Base-by-base conservation (phyloP, 1,140 invertebrate genomes). In the Aradophagus sp. region DNA sequence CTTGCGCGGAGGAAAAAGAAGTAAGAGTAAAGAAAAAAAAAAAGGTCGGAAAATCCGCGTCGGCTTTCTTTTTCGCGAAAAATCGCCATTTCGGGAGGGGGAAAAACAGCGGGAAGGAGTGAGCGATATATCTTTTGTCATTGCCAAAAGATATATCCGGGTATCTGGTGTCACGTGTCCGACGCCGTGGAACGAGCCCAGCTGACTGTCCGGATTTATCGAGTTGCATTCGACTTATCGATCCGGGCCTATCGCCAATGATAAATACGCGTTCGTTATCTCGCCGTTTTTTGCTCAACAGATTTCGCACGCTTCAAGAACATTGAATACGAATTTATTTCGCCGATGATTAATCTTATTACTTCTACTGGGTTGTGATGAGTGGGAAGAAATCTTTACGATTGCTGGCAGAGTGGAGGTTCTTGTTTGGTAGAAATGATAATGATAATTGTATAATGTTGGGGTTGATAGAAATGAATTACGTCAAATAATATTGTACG, bases 91-190 rank as follows among this genome's bases (percentile, higher is more conserved):
- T 20, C 41, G 31, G 41, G 41, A 69, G 48, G 34, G 36, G 41
- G 55, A 50, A 19, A 16, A 23, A 16, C 19, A 47, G 2, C 36
- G 56, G 15, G n/a, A n/a, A n/a, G n/a, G n/a, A n/a, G n/a, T n/a
- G n/a, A n/a, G n/a, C n/a, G n/a, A n/a, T n/a, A n/a, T n/a, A n/a
- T n/a, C n/a, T n/a, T 65, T 63, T 47, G 11, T 59, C 59, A 65
- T 59, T 63, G 67, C 58, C 67, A 63, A 63, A 59, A 56, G 56
- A 38, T 44, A 32, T 69, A 69, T 55, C 66, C 53, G 45, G 39
- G 67, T 58, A 63, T 70, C 58, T 63, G 48, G 67, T 70, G 67
- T 70, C 67, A 63, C 59, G 45, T 36, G 67, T 65, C 67, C 38
- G 53, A 59, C 47, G 32, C 34, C 34, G 53, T 53, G 67, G 47